phyloP scores from a whole-genome alignment of 1,140 invertebrate species.

The Callitettix versicolor region DNA sequence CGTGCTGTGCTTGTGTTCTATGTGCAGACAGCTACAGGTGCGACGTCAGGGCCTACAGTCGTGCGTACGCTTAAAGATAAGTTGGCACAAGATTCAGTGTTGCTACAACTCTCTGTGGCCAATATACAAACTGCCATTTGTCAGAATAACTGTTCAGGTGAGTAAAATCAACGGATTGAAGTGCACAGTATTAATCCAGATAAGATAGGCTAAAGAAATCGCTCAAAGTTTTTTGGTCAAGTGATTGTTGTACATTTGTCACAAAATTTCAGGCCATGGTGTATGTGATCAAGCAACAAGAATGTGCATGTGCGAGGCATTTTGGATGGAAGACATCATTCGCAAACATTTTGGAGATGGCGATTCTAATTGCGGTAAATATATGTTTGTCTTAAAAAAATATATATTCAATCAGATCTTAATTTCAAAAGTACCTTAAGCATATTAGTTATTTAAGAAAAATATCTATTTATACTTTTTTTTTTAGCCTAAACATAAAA shows the following conservation, averaged over 20 bases:
- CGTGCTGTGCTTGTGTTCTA: slow-evolving; percentile 50
- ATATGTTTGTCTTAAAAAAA: too few relatives aligned
- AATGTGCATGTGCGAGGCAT: slow-evolving; percentile 82
- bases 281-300: slow-evolving; percentile 74
- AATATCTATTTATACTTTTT: too few relatives aligned
- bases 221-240: too few relatives aligned
- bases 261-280: slow-evolving; percentile 64
- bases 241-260: slow-evolving; percentile 8
- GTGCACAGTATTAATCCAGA: too few relatives aligned
- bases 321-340: slow-evolving; percentile 85
- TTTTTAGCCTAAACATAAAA: too few relatives aligned
- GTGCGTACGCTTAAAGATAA: slow-evolving; percentile 52
- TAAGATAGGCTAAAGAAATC: too few relatives aligned
- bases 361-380: slow-evolving; percentile 67
- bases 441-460: too few relatives aligned
- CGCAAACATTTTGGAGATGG: slow-evolving; percentile 48
- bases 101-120: slow-evolving; percentile 62
- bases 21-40: slow-evolving; percentile 39
- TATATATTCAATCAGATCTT: too few relatives aligned
- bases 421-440: too few relatives aligned
- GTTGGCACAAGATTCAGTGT: slow-evolving; percentile 52
- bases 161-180: slow-evolving; percentile 6
- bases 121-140: slow-evolving; percentile 73
- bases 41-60: slow-evolving; percentile 43
- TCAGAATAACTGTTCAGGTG: slow-evolving; percentile 83